Conservation (phyloP, 2,113 vertebrate genomes). For the Eolophus roseicapilla region DNA sequence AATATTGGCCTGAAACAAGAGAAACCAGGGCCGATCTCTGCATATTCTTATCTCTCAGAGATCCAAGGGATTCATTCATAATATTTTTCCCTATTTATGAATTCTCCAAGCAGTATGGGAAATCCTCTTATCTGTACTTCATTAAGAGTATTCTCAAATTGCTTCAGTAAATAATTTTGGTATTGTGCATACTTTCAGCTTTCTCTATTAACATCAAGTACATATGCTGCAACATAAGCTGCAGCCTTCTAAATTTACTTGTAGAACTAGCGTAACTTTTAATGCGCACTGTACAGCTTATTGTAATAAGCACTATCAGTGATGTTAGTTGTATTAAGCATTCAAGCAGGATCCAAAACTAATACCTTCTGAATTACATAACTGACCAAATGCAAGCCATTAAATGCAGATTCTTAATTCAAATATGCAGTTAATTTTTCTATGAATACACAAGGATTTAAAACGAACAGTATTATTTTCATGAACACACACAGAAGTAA, state of each 20-base stretch:
- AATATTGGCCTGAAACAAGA: not conserved
- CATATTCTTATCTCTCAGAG: not conserved
- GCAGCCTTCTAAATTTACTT: not conserved
- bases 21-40: not conserved
- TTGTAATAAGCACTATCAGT: not conserved
- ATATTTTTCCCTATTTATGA: not conserved
- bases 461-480: not conserved
- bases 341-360: not conserved
- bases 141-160: slow-evolving; percentile 28
- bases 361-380: not conserved
- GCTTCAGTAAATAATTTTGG: slow-evolving; percentile 25
- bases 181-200: not conserved
- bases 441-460: not conserved
- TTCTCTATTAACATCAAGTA: not conserved
- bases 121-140: not conserved
- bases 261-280: not conserved
- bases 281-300: not conserved
- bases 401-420: not conserved
- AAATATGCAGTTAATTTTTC: not conserved
- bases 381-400: not conserved
- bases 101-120: not conserved
- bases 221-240: not conserved
- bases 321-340: not conserved
- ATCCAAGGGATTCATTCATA: not conserved
- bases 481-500: accelerated